Base-by-base conservation (phyloP, 2,888 invertebrate genomes). In the Melieria omissa region DNA sequence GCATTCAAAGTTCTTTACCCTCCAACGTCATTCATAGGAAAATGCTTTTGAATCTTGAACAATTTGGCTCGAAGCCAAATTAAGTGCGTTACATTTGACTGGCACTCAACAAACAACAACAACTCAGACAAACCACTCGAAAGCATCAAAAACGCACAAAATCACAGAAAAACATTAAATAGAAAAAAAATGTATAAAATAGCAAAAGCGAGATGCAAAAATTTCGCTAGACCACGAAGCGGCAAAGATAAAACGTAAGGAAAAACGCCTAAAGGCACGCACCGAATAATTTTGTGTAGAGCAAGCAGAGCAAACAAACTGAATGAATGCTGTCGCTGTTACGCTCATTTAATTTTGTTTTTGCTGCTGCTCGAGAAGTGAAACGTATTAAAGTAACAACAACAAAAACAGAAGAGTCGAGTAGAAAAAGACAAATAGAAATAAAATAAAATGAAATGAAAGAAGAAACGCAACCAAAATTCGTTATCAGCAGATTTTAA, bases 401-500 rank as follows among this genome's bases (percentile, higher is more conserved):
- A 52, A 9, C 52, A 52, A 8, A 4, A 52, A 52, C 52, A 52
- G 4, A 29, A 29, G 29, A 2, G 29, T 3, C 29, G 29, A 29
- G 29, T 3, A 29, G 29, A 29, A 29, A 29, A 29, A 29, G 29
- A 29, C 29, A 29, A 29, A 29, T 29, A 29, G 29, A 29, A 16
- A 29, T 2, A 29, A 16, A 29, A 29, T 29, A 29, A 29, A 29
- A 29, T 29, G 29, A 29, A 29, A 29, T 29, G 3, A 29, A 29
- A 29, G 2, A 29, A 29, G 29, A 29, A 29, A 29, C 29, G 29
- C 29, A 42, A 7, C 16, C 8, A 63, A 42, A 46, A n/a, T 70
- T 52, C 49, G 44, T 65, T 65, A 71, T 71, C 60, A 61, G 70
- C 65, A 16, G 66, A 65, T 71, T 66, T 71, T 66, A 71, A 47